Percentiles rank a stretch among this genome's conserved stretches.
Conservation (phyloP, 2,797 vertebrate genomes). For the Artibeus jamaicensis region DNA sequence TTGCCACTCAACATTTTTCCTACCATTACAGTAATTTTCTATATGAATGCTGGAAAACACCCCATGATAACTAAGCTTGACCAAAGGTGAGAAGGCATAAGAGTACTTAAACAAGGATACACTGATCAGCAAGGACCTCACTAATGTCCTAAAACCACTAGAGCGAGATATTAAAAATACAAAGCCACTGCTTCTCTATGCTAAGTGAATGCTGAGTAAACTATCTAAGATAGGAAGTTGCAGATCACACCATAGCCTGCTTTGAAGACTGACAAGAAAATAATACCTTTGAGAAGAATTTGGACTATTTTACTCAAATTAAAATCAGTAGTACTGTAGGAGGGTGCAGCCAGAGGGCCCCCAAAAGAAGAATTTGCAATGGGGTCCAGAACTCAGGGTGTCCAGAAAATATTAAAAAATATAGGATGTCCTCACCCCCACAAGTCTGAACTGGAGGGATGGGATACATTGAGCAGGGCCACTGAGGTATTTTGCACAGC, state of each 20-base stretch:
- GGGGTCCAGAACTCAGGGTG: too few relatives aligned
- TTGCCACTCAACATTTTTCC: background rate
- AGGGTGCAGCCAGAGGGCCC: too few relatives aligned
- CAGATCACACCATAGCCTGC: background rate
- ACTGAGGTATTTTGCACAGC: too few relatives aligned
- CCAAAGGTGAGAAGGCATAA: background rate
- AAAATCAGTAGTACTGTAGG: background rate
- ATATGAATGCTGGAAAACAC: background rate
- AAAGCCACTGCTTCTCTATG: background rate
- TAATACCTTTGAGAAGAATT: background rate
- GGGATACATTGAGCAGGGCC: too few relatives aligned
- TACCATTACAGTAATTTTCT: background rate
- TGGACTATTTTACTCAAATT: background rate
- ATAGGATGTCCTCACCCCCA: too few relatives aligned
- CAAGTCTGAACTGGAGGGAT: too few relatives aligned
- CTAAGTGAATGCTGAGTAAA: background rate
- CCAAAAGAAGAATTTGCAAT: too few relatives aligned
- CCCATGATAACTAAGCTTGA: background rate
- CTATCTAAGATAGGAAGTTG: background rate
- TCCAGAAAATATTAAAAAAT: too few relatives aligned
- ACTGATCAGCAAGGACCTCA: background rate
- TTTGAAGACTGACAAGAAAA: background rate
- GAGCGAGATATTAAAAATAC: background rate
- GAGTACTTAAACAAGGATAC: background rate
- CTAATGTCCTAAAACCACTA: background rate